Evolutionary conservation across 2,113 vertebrate species (phyloP).

Genomic region (Peucedramus taeniatus): DNA sequence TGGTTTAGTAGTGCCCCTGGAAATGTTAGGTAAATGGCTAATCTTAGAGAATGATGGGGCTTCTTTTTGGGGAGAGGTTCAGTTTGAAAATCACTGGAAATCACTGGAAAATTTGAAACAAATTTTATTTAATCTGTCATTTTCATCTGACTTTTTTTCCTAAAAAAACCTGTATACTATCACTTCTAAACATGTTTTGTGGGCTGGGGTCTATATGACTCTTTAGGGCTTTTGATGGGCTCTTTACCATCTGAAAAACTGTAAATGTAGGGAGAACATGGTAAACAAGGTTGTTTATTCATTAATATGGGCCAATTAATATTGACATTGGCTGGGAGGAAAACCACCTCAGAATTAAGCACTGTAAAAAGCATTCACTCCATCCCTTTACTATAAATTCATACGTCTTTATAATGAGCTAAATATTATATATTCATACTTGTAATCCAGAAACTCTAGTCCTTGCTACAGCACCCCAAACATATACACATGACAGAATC

Average conservation of each 20-base stretch:
- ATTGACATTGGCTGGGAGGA: background rate
- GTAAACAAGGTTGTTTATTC: background rate
- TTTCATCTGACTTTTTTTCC: background rate
- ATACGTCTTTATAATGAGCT: background rate
- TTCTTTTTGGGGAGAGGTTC: background rate
- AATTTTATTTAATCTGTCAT: background rate
- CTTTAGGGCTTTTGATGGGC: background rate
- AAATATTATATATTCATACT: background rate
- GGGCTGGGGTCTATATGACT: background rate
- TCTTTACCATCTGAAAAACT: background rate
- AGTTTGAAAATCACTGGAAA: too few species aligned
- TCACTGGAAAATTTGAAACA: background rate
- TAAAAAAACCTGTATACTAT: background rate
- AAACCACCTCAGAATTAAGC: background rate
- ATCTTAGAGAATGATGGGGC: background rate
- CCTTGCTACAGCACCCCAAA: background rate
- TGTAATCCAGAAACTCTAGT: background rate
- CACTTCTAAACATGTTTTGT: background rate
- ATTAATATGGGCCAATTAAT: background rate
- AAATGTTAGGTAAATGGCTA: background rate
- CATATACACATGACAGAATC: background rate
- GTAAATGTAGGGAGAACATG: background rate
- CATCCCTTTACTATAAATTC: background rate
- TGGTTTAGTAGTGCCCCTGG: background rate
- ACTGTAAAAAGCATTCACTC: background rate